These are phyloP conservation scores for Channa argus DNA, from an alignment of 2,113 vertebrate genomes.

Conservation along the genomic window DNA sequence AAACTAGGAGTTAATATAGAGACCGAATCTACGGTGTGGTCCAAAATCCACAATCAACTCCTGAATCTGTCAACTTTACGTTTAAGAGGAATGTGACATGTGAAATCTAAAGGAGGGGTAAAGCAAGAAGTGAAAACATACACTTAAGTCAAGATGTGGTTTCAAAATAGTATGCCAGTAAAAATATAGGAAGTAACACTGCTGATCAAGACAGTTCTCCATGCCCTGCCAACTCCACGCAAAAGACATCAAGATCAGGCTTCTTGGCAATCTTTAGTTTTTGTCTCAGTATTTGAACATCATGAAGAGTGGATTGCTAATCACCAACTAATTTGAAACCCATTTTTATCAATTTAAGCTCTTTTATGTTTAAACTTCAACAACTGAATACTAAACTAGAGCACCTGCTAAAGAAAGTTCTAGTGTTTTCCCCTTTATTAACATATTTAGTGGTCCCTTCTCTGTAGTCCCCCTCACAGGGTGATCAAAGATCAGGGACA, in stretches of 20 bases:
- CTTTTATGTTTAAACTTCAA: no score
- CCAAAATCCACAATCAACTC: not conserved
- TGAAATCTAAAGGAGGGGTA: constrained; percentile 27
- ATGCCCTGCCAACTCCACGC: not conserved
- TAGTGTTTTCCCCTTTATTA: no score
- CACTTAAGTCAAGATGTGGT: constrained; percentile 33
- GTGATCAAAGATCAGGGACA: no score
- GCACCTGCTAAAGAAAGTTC: not conserved
- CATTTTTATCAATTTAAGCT: no score
- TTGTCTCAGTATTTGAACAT: not conserved
- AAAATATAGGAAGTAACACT: constrained; percentile 65
- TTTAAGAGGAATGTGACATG: constrained; percentile 1
- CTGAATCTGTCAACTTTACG: constrained; percentile 14
- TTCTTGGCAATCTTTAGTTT: not conserved
- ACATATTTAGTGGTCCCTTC: no score
- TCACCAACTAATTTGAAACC: no score
- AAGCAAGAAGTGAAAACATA: constrained; percentile 74
- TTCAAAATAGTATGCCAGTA: constrained; percentile 62
- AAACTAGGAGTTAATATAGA: no score
- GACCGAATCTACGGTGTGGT: not conserved
- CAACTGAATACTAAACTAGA: not conserved
- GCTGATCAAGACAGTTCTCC: constrained; percentile 37
- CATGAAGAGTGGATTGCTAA: no score
- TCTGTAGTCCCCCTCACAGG: no score
- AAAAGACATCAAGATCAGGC: constrained; percentile 12